Base-by-base conservation (phyloP, 2,888 invertebrate genomes). In the Deilephila elpenor region DNA sequence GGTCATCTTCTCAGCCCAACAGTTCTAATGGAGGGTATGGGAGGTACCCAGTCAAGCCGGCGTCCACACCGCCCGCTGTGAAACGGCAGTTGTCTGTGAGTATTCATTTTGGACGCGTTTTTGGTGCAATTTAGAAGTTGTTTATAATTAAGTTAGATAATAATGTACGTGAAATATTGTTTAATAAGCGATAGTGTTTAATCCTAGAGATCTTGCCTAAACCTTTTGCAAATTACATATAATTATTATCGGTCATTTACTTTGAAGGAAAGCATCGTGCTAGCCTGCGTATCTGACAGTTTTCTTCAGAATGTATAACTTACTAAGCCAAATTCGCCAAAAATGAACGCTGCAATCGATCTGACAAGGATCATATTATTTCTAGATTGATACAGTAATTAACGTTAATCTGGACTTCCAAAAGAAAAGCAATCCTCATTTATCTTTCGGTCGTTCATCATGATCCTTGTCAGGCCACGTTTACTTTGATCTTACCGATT, bases 11-110 rank as follows among this genome's bases (percentile, higher is more conserved):
- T 3, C 94, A 95, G 77, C 95, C 96, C 0, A 95, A 95, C 80
- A 95, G 95, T 72, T 94, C 95, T 37, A 89, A 94, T 59, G 93
- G 93, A 1, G 80, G 88, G 74, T 89, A 92, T 83, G 85, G 90
- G 82, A 82, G 95, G 82, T 91, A 94, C 84, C 89, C 96, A 85
- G 78, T 96, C 94, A 89, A 98, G 88, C 96, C 97, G 5, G 96
- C 97, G 1, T 97, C 97, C 0, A 98, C 98, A 0, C 98, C 98
- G 14, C 98, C 98, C 0, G 97, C 97, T n/a, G 96, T 98, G 8
- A 97, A 98, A 80, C 95, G 98, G 79, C 98, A 98, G 88, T 95
- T 98, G 44, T 97, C 97, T 74, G 96, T 96, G 80, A 93, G 94
- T 91, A 62, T 59, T 29, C 14, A 5, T 37, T 62, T 62, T 8